Percentiles rank a stretch among this genome's conserved stretches.
Conservation (phyloP, 2,113 vertebrate species). For the Entelurus aequoreus region DNA sequence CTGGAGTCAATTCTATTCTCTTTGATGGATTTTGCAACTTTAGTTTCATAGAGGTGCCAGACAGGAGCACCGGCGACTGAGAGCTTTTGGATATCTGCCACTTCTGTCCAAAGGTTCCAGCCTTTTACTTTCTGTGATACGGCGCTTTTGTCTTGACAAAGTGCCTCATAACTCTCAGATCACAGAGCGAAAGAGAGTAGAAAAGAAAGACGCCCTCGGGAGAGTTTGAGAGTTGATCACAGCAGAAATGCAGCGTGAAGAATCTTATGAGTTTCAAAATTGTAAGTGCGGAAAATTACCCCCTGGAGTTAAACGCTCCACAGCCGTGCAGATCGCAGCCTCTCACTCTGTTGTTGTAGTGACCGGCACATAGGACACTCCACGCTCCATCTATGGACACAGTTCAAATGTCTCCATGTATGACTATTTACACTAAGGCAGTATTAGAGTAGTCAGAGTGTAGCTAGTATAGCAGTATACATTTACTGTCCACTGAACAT, state of each 20-base stretch:
- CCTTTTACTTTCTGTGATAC: not conserved
- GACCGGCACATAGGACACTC: constrained; percentile 51
- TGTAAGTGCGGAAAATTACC: constrained; percentile 30
- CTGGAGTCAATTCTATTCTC: not conserved
- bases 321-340: constrained; percentile 55
- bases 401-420: not conserved
- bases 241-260: constrained; percentile 3
- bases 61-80: not conserved
- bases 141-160: not conserved
- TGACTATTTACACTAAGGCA: not conserved
- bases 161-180: not conserved
- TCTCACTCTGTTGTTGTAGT: constrained; percentile 60
- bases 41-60: not conserved
- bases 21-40: not conserved
- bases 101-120: not conserved
- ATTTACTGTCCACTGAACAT: no score
- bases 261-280: constrained; percentile 5
- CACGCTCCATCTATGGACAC: constrained; percentile 38
- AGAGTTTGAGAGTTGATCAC: constrained; percentile 2
- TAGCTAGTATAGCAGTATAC: no score
- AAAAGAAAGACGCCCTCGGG: not conserved
- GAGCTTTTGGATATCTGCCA: not conserved
- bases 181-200: not conserved
- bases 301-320: constrained; percentile 54
- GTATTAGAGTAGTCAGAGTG: no score